A percentile compares a stretch with the other conserved stretches of the same genome.
Conservation (phyloP, 2,113 vertebrate genomes). For the Crypturellus undulatus region DNA sequence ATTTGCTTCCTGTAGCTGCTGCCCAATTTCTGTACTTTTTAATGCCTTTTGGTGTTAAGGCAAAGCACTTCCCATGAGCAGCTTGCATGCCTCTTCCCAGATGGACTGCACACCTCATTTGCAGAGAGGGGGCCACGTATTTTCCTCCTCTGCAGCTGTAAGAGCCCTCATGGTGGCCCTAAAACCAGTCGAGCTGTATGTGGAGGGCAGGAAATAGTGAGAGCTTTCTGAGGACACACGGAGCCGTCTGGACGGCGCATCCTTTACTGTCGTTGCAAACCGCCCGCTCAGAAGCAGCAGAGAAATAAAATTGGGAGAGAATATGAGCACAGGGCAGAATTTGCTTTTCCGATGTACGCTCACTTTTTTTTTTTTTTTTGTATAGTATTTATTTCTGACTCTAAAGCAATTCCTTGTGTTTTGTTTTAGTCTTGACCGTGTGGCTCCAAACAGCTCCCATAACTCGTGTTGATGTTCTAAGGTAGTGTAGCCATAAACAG, state of each 20-base stretch:
- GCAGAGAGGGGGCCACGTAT: background rate
- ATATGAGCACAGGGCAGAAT: background rate
- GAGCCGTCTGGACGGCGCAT: background rate
- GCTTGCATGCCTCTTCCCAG: constrained; percentile 38
- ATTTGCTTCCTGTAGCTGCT: constrained; percentile 35
- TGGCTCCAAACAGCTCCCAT: constrained; percentile 36
- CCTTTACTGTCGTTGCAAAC: background rate
- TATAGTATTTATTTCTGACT: constrained; percentile 25
- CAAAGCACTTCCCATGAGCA: constrained; percentile 16
- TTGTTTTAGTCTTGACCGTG: constrained; percentile 30
- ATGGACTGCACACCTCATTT: constrained; percentile 20
- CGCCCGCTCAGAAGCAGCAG: background rate
- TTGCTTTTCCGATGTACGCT: background rate
- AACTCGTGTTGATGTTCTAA: constrained; percentile 51
- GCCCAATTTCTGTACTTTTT: constrained; percentile 65
- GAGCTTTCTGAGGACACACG: background rate
- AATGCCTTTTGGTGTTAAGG: constrained; percentile 57
- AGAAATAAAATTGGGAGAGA: background rate
- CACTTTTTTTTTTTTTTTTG: background rate
- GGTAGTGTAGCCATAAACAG: constrained; percentile 46
- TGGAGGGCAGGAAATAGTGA: constrained; percentile 44
- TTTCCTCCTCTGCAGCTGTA: constrained; percentile 55
- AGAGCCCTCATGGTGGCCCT: constrained; percentile 49
- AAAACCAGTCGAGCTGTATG: constrained; percentile 4
- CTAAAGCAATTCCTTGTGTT: constrained; percentile 34